Evolutionary conservation across 2,888 invertebrate species (phyloP), one percentile per base, ranked within the genome.

Genomic region (Alcis repandata): DNA sequence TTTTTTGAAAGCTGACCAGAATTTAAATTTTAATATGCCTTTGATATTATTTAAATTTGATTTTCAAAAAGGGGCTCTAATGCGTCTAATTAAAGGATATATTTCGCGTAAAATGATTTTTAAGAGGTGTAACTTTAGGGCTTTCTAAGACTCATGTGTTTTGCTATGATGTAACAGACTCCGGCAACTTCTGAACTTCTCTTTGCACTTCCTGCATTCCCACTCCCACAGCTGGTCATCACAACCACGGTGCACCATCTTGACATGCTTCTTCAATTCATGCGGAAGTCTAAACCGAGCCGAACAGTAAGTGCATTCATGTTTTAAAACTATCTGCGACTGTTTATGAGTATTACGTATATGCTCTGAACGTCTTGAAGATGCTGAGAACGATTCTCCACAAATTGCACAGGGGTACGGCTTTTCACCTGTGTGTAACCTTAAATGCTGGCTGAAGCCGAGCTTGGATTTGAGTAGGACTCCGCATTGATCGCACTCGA

Each of bases 351-450:
- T 73, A 58, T 82, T 89, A 0, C 84, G 76, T 1, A 91, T 78
- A 59, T 92, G 92, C 62, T 87, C 87, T 0, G 92, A 92, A 1
- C 89, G 77, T 62, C 92, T 76, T 0, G 92, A 92, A 0, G 92
- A 89, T 0, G 90, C 89, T 0, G 87, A 86, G 70, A 92, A 92
- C 0, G 84, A 75, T 59, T 89, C 88, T 0, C 84, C 84, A 51
- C 92, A 92, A 33, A 82, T 74, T 20, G 82, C 76, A 53, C 92
- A 92, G 0, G 72, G 20, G 36, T 92, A 92, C 0, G 92, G 92
- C 2, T 80, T 79, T 58, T 92, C 92, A 0, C 92, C 92, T 0
- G 90, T 90, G 46, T 92, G 92, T 0, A 92, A 69, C 0, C 92
- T 79, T n/a, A 88, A 49, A 52, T 92, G 92, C 59, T 92, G 92